Percentiles rank a stretch among this genome's conserved stretches.
These are phyloP conservation scores for Alca torda DNA, from an alignment of 2,797 vertebrate genomes.

Conservation along the genomic window DNA sequence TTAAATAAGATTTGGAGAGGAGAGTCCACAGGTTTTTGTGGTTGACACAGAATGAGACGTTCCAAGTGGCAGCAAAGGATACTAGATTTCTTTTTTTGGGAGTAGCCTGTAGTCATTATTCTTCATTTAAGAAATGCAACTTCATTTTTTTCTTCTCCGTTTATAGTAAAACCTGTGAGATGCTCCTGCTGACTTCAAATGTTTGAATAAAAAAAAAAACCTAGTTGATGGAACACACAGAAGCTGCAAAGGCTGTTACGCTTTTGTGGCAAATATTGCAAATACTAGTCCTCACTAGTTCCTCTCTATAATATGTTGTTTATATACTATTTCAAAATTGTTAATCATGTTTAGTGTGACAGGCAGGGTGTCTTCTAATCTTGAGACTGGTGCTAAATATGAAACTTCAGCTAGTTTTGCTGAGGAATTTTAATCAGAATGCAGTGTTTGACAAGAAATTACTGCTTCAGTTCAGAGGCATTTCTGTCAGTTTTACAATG, in stretches of 20 bases:
- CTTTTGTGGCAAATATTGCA: neutral
- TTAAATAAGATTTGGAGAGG: neutral
- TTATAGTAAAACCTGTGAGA: neutral
- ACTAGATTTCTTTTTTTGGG: neutral
- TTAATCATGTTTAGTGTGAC: neutral
- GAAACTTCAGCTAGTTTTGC: neutral
- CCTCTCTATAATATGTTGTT: neutral
- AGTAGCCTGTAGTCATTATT: neutral
- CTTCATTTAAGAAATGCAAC: neutral
- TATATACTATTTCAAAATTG: neutral
- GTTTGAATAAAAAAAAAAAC: neutral
- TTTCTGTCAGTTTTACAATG: neutral
- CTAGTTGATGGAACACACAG: neutral
- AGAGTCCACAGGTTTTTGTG: neutral
- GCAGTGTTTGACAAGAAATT: neutral
- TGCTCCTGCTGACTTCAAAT: neutral
- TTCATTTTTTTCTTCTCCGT: neutral
- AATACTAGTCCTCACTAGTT: neutral
- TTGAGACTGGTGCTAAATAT: neutral
- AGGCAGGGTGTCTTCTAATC: neutral
- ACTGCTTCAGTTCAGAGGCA: neutral
- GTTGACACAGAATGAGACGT: neutral
- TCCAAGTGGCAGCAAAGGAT: neutral
- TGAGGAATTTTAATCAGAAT: neutral
- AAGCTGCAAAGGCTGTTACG: neutral